Evolutionary conservation across 2,888 invertebrate genomes (phyloP).

Genomic region (Aspidiotus rigidus): DNA sequence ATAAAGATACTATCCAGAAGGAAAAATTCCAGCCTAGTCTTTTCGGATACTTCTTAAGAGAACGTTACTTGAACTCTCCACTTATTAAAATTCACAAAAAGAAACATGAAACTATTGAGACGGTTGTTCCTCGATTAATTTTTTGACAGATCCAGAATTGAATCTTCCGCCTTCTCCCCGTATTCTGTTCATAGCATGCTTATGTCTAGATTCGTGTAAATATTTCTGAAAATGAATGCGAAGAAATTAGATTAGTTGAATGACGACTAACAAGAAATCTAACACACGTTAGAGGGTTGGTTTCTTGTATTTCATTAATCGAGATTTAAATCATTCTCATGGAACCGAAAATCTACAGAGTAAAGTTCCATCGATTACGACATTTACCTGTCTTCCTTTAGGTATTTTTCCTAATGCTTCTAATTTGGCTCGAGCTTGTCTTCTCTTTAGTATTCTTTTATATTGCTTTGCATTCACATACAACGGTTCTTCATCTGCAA

Average conservation of each 20-base stretch:
- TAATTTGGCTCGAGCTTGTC: constrained; percentile 88
- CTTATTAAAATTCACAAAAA: not conserved
- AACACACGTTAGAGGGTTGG: too few species aligned
- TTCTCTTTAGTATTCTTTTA: constrained; percentile 83
- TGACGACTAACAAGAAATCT: too few species aligned
- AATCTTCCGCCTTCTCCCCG: constrained; percentile 95
- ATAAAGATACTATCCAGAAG: too few species aligned
- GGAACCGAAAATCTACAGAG: not conserved
- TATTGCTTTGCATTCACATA: constrained; percentile 99
- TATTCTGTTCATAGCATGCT: constrained; percentile 94
- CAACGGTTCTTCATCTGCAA: constrained; percentile 84
- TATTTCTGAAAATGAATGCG: constrained; percentile 64
- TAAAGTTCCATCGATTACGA: not conserved
- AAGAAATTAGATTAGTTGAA: too few species aligned
- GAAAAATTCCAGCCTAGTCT: too few species aligned
- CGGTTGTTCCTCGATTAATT: constrained; percentile 33
- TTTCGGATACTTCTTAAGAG: too few species aligned
- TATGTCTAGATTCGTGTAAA: constrained; percentile 92
- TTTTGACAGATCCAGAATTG: constrained; percentile 56
- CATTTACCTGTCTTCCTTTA: constrained; percentile 75
- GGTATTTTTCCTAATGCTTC: constrained; percentile 94
- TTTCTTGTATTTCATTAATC: too few species aligned
- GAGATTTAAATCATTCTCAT: not conserved
- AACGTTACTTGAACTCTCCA: too few species aligned
- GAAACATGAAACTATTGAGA: not conserved